These are phyloP conservation scores for Diabrotica virgifera DNA, from an alignment of 1,140 invertebrate genomes.

Conservation along the genomic window DNA sequence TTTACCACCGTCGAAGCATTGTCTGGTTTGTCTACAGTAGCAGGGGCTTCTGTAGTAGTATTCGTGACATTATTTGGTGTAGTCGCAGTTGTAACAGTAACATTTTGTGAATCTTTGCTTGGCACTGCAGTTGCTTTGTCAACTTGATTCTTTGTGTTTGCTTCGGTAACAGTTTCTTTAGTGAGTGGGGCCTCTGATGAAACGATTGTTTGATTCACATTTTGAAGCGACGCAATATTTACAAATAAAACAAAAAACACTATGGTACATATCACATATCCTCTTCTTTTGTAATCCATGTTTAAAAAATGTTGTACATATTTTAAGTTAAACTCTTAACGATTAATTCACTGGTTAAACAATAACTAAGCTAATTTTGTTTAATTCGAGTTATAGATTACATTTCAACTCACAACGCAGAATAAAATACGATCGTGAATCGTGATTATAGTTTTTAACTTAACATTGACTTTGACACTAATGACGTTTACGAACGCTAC, in stretches of 20 bases:
- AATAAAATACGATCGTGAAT: too few species aligned
- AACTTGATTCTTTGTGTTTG: background rate
- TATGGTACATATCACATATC: constrained; percentile 13
- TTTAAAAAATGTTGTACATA: background rate
- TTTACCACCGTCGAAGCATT: constrained; percentile 6
- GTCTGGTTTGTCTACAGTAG: too few species aligned
- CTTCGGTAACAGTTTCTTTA: background rate
- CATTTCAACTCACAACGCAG: too few species aligned
- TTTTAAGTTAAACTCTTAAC: background rate
- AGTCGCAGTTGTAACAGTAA: background rate
- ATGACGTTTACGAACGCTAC: too few species aligned
- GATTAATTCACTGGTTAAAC: too few species aligned
- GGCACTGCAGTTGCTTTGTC: background rate
- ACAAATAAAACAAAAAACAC: constrained; percentile 30
- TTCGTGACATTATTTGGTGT: background rate
- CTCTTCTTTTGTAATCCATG: constrained; percentile 5
- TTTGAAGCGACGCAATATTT: constrained; percentile 31
- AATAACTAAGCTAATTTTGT: too few species aligned
- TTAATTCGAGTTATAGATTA: too few species aligned
- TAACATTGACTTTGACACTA: too few species aligned
- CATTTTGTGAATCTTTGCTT: background rate
- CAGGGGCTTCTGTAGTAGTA: background rate
- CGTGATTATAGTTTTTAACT: too few species aligned
- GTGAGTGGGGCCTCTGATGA: background rate
- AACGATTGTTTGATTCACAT: constrained; percentile 8